A percentile compares a stretch with the other conserved stretches of the same genome.
These are phyloP conservation scores for Macroglossus sobrinus DNA, from an alignment of 2,113 vertebrate species.

Conservation along the genomic window DNA sequence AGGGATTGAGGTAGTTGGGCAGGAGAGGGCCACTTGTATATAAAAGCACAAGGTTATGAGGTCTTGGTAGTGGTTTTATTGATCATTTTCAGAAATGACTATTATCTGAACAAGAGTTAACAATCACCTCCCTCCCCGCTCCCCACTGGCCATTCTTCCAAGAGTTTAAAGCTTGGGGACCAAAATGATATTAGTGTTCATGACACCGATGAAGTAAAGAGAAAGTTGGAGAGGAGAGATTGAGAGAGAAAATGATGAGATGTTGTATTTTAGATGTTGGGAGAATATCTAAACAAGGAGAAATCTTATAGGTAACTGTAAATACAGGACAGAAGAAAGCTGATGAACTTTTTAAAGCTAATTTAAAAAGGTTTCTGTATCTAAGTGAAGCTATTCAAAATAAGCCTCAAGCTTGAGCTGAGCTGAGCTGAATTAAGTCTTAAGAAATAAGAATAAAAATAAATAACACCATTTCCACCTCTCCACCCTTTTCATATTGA, in stretches of 20 bases:
- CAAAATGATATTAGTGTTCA: not conserved
- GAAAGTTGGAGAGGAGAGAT: not conserved
- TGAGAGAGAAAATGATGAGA: not conserved
- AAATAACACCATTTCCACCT: not conserved
- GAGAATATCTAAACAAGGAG: not conserved
- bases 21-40: not conserved
- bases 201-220: not conserved
- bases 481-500: not conserved
- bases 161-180: not conserved
- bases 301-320: not conserved
- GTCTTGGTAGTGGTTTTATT: not conserved
- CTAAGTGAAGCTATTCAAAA: not conserved
- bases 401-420: not conserved
- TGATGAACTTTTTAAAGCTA: not conserved
- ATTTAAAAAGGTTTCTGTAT: not conserved
- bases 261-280: not conserved
- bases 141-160: not conserved
- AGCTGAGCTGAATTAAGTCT: not conserved
- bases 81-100: not conserved
- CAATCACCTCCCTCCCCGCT: not conserved
- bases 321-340: not conserved
- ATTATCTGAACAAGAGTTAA: not conserved
- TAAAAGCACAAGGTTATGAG: not conserved
- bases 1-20: not conserved
- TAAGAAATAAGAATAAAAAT: not conserved